Base-by-base conservation (phyloP, 2,113 vertebrate genomes). In the Albula goreensis region DNA sequence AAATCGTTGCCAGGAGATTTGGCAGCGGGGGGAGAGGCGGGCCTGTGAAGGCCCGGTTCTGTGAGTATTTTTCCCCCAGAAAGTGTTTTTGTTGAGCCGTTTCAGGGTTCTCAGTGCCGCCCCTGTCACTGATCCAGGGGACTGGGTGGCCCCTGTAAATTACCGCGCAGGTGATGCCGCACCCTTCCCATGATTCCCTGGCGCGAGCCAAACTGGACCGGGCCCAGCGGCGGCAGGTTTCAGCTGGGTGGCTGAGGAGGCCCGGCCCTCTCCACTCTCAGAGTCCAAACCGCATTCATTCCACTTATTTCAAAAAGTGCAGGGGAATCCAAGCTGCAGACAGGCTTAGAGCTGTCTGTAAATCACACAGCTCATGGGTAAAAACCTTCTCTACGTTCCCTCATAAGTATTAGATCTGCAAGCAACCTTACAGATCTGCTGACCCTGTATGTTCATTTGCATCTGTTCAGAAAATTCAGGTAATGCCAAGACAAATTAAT, bases 141-240 rank as follows among this genome's bases (percentile, higher is more conserved):
- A 51, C 79, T 82, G 80, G 87, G 81, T 83, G 83, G 87, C 79
- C 66, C 85, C 13, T 19, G 63, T 25, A 49, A 50, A 79, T 82
- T 88, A 50, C 74, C 4, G 81, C 6, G 17, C 60, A 66, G 60
- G 60, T 66, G 60, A 66, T 5, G 17, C 17, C 60, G 2, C 60
- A 7, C 60, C 60, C 60, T 66, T 66, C 2, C 17, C 17, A 22
- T 66, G 60, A 66, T 66, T 66, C 60, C 17, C 60, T 5, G 15
- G 83, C 87, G 11, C 83, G 80, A 57, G 83, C 83, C n/a, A 81
- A 57, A 31, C 60, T 74, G 13, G 83, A 87, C 51, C 63, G 80
- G 52, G 74, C 83, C 60, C 19, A 60, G 13, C 1, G 70, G 70
- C 70, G 8, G 70, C 70, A 6, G 70, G 70, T 74, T 31, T 17